Conservation (phyloP, 2,113 vertebrate genomes). For the Percina caprodes region DNA sequence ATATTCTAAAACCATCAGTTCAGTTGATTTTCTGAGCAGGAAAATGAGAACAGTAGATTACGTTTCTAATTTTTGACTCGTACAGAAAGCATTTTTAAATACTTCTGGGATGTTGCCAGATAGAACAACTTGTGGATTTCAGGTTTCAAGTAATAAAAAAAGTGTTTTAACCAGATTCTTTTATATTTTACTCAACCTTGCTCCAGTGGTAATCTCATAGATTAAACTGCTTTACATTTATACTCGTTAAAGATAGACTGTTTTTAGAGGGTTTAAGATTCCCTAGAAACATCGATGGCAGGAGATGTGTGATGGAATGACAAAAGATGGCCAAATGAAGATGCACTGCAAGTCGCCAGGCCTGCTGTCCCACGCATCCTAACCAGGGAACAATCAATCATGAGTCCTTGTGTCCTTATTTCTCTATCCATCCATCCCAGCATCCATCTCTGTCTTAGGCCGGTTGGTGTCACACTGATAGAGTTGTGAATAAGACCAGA, state of each 20-base stretch:
- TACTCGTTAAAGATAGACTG: background rate
- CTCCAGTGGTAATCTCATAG: background rate
- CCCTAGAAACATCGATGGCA: background rate
- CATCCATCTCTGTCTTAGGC: conserved; percentile 65
- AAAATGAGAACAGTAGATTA: background rate
- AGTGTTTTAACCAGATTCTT: background rate
- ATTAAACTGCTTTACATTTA: background rate
- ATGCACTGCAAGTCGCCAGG: conserved; percentile 7
- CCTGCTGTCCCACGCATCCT: conserved; percentile 17
- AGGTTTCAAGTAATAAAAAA: background rate
- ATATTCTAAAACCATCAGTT: conserved; percentile 14
- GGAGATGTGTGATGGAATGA: conserved; percentile 13
- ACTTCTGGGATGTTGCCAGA: background rate
- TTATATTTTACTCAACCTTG: background rate
- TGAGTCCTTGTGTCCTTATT: conserved; percentile 40
- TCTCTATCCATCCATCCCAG: conserved; percentile 45
- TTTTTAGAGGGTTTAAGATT: background rate
- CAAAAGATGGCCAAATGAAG: conserved; percentile 33
- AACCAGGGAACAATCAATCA: conserved; percentile 68
- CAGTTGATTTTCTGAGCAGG: background rate
- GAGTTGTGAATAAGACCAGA: conserved; percentile 30
- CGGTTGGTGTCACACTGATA: conserved; percentile 48
- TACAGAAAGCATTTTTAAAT: background rate
- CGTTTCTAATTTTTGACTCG: background rate
- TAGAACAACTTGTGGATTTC: background rate